phyloP scores from a whole-genome alignment of 1,140 invertebrate genomes.

The Achroia grisella region DNA sequence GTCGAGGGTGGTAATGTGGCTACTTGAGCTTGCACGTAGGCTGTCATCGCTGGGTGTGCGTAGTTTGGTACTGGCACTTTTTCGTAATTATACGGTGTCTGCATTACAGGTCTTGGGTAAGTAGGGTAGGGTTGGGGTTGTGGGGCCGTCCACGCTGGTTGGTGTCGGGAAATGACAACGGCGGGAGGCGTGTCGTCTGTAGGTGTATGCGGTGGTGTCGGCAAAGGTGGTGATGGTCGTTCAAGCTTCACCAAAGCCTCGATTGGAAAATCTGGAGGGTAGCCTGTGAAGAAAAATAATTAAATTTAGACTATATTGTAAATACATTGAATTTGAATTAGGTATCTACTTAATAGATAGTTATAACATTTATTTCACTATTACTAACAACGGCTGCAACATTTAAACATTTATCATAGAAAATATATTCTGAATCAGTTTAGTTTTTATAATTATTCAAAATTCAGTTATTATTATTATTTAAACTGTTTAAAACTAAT shows the following conservation, averaged over 20 bases:
- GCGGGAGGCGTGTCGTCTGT: slow-evolving; percentile 74
- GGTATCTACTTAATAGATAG: too few relatives aligned
- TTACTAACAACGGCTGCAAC: too few relatives aligned
- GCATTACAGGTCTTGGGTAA: slow-evolving; percentile 45
- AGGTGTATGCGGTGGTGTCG: slow-evolving; percentile 83
- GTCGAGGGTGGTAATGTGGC: slow-evolving; percentile 52
- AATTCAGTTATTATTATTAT: too few relatives aligned
- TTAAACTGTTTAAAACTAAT: too few relatives aligned
- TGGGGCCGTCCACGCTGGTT: slow-evolving; percentile 45
- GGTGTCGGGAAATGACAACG: slow-evolving; percentile 50
- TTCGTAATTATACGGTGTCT: slow-evolving; percentile 48
- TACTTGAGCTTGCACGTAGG: slow-evolving; percentile 65
- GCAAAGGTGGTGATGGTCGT: slow-evolving; percentile 76
- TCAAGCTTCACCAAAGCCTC: slow-evolving; percentile 76
- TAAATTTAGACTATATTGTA: too few relatives aligned
- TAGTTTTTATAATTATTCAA: too few relatives aligned
- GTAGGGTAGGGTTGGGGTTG: slow-evolving; percentile 32
- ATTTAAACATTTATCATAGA: too few relatives aligned
- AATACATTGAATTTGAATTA: too few relatives aligned
- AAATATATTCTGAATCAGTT: too few relatives aligned
- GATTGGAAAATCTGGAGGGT: slow-evolving; percentile 68
- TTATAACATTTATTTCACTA: too few relatives aligned
- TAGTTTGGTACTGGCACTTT: slow-evolving; percentile 40
- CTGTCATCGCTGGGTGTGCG: slow-evolving; percentile 47
- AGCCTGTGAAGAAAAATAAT: slow-evolving; percentile 44